Conservation (phyloP, 1,140 invertebrate genomes). For the Capitella teleta region DNA sequence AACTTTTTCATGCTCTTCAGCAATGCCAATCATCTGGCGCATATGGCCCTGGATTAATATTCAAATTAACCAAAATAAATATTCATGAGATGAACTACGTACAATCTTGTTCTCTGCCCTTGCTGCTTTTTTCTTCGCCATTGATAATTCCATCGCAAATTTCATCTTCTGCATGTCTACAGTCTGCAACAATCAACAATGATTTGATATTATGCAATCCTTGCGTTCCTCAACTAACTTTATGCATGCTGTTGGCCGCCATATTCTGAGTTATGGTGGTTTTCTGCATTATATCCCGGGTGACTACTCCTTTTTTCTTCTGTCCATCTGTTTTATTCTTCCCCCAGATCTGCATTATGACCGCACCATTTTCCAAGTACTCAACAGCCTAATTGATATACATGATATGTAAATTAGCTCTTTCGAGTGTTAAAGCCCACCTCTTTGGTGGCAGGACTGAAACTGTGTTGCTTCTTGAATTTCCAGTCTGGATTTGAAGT, state of each 20-base stretch:
- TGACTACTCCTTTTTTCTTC: neutral
- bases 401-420: too few species aligned
- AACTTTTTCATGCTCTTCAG: slow-evolving; percentile 36
- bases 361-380: neutral
- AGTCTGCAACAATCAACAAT: slow-evolving; percentile 14
- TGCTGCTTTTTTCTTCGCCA: slow-evolving; percentile 26
- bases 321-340: neutral
- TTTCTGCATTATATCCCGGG: neutral
- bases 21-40: slow-evolving; percentile 38
- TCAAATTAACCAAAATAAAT: neutral
- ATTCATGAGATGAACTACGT: neutral
- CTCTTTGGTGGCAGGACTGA: slow-evolving; percentile 41
- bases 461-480: slow-evolving; percentile 42
- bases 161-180: slow-evolving; percentile 30
- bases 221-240: neutral
- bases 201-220: neutral
- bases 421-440: slow-evolving; percentile 18
- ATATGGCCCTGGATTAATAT: slow-evolving; percentile 21
- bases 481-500: slow-evolving; percentile 50
- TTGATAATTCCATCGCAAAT: slow-evolving; percentile 27
- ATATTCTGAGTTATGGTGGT: neutral
- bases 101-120: slow-evolving; percentile 32
- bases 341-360: neutral
- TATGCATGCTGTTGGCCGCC: neutral
- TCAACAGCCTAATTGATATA: too few species aligned